Evolutionary conservation across 2,113 vertebrate species (phyloP), one percentile per base, ranked within the genome.

Genomic region (Python bivittatus): DNA sequence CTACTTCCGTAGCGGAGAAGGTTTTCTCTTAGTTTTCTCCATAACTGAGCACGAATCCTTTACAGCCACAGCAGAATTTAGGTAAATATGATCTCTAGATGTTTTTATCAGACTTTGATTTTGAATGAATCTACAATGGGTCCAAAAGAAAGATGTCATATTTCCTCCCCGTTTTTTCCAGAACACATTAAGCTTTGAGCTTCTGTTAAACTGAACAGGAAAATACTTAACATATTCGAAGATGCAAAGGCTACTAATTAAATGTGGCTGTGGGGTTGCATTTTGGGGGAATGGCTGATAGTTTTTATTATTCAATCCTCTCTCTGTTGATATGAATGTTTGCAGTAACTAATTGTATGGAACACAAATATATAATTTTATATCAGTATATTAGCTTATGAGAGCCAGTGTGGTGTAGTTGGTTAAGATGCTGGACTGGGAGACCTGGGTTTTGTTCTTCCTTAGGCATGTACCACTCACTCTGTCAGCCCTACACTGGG

Each of bases 1-100:
- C 97, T 99, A 99, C 97, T 99, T 99, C 96, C 98, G 99, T 86
- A 99, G 99, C 0, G 99, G 99, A 8, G 99, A 99, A 91, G 99
- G 99, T 0, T 99, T 99, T 96, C 98, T 99, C 72, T 97, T 99
- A 0, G 98, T 99, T 52, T 99, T 99, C 96, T 99, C 99, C 54
- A 99, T 99, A 97, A 99, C 99, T 0, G 99, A 99, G 93, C 98
- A 98, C 0, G 99, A 99, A 94, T 99, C 99, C 42, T 99, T 99
- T 94, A 98, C 98, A 0, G 99, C 99, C 90, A 98, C 98, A 0
- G 98, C 98, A 0, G 99, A 99, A 60, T 99, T 99, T 96, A 98
- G 99, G 99, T 99, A 79, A 52, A 96, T 93, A 25, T 52, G 13
- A 33, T 93, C 60, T 22, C 33, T 56, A 15, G 29, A 60, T 8